These are phyloP conservation scores for Eurystomus gularis DNA, from an alignment of 2,113 vertebrate species.

Conservation along the genomic window DNA sequence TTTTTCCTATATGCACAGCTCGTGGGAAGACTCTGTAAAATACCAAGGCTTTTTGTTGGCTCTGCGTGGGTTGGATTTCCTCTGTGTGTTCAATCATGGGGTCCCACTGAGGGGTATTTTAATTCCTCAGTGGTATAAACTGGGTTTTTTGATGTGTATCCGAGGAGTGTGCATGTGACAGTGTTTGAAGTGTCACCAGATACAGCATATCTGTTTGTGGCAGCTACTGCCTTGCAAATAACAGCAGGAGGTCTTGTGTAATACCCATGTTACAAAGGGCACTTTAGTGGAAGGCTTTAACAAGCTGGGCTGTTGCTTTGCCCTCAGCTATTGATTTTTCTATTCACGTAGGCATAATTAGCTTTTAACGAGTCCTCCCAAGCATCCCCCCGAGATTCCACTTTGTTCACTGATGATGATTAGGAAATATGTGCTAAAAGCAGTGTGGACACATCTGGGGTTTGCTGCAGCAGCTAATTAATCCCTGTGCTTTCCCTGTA, in stretches of 20 bases:
- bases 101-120: background rate
- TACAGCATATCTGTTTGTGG: background rate
- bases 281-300: background rate
- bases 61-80: background rate
- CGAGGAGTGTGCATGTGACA: background rate
- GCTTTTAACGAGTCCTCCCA: background rate
- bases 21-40: background rate
- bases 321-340: slow-evolving; percentile 20
- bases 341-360: background rate
- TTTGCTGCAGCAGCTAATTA: background rate
- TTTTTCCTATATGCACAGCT: background rate
- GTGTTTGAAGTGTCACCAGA: background rate
- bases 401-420: background rate
- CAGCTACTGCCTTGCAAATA: background rate
- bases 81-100: background rate
- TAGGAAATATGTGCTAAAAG: background rate
- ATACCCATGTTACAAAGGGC: background rate
- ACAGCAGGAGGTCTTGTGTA: background rate
- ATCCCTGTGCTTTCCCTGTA: fast-evolving
- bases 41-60: background rate
- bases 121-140: background rate
- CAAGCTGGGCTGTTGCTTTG: background rate
- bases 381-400: background rate
- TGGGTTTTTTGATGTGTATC: background rate
- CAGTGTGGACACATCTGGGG: background rate